phyloP scores from a whole-genome alignment of 2,888 invertebrate species.

The Mongoloraphidia duomilia region DNA sequence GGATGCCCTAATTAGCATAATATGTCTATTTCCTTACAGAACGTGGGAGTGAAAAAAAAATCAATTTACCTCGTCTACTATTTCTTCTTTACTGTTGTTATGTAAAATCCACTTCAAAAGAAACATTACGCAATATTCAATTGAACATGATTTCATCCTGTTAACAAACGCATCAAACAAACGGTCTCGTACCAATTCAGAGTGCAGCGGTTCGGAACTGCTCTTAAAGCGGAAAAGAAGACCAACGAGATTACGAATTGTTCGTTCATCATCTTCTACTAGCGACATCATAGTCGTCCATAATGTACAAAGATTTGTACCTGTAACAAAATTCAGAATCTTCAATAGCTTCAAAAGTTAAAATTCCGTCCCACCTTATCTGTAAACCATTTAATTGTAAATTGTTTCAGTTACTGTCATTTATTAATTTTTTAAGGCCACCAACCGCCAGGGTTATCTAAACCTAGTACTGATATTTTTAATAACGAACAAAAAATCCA shows the following conservation, averaged over 20 bases:
- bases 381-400: too few relatives aligned
- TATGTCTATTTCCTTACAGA: too few relatives aligned
- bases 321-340: slow-evolving; percentile 20
- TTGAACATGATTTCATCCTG: background rate
- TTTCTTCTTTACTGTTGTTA: background rate
- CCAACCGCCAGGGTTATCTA: too few relatives aligned
- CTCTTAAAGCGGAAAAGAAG: too few relatives aligned
- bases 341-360: too few relatives aligned
- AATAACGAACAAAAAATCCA: too few relatives aligned
- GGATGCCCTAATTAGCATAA: too few relatives aligned
- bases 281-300: slow-evolving; percentile 31
- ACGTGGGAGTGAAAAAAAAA: background rate
- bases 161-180: background rate
- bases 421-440: too few relatives aligned
- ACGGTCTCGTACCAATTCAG: background rate
- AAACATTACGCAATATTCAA: background rate
- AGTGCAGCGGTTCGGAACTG: background rate
- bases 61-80: slow-evolving; percentile 17
- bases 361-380: too few relatives aligned
- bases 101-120: background rate
- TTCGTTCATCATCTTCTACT: slow-evolving; percentile 37
- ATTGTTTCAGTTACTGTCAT: too few relatives aligned
- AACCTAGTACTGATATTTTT: too few relatives aligned
- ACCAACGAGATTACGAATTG: slow-evolving; percentile 25
- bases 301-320: slow-evolving; percentile 25